Evolutionary conservation across 2,113 vertebrate genomes (phyloP).

Genomic region (Anthoscopus minutus): DNA sequence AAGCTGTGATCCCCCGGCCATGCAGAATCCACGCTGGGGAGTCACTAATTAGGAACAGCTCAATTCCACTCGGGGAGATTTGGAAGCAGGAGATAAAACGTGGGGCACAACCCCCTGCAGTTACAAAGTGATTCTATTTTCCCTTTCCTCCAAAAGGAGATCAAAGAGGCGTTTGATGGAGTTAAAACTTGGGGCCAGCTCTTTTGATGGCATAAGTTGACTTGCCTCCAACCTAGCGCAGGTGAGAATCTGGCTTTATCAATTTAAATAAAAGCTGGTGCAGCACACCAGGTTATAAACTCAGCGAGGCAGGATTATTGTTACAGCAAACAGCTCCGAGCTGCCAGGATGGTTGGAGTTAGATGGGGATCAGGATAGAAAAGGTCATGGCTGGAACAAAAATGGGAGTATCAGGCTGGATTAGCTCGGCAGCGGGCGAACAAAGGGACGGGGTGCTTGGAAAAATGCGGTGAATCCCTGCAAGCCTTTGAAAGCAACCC

Average conservation of each 20-base stretch:
- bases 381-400: conserved; percentile 2
- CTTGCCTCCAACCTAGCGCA: conserved; percentile 26
- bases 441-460: not conserved
- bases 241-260: conserved; percentile 57
- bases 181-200: conserved; percentile 16
- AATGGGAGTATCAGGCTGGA: not conserved
- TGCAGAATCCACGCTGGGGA: fast-evolving
- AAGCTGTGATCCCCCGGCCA: not conserved
- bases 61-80: not conserved
- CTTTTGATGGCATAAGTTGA: conserved; percentile 63
- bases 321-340: not conserved
- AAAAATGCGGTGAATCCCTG: not conserved
- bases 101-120: not conserved
- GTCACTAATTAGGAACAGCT: not conserved
- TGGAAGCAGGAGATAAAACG: not conserved
- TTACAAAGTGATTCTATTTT: conserved; percentile 10
- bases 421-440: not conserved
- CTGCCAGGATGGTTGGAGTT: conserved; percentile 22
- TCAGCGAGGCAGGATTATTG: not conserved
- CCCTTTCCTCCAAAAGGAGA: conserved; percentile 35
- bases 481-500: conserved; percentile 16
- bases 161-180: conserved; percentile 60
- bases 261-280: conserved; percentile 11
- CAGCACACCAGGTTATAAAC: not conserved
- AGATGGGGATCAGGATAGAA: not conserved